Evolutionary conservation across 2,888 invertebrate species (phyloP), one percentile per base, ranked within the genome.

Genomic region (Drosophila birchii): DNA sequence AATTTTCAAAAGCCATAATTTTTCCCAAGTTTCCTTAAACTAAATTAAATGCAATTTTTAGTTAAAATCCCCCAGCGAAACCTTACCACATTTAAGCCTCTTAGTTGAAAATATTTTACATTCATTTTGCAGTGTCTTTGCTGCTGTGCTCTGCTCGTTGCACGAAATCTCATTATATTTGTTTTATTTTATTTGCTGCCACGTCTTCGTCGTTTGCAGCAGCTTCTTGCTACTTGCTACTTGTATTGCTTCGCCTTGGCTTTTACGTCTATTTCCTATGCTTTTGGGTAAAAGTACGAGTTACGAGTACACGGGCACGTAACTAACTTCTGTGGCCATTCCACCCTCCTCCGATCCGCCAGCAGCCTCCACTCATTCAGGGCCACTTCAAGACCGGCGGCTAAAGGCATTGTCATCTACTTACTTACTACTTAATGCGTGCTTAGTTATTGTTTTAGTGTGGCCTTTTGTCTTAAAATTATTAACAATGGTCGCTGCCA

Each of bases 91-190:
- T 20, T 20, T 20, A 23, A 53, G 16, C 34, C 11, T 23, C 51
- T 34, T 34, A 34, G 14, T 34, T 51, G 16, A 3, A 34, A 51
- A 51, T 34, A 34, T 23, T 23, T 29, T 1, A 8, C 14, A 23
- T 41, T 41, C 26, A 16, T 23, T n/a, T 61, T 34, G 12, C 23
- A 61, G 64, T 66, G 64, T 26, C 20, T 29, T 6, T 16, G 47
- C 14, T 61, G 66, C 73, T 23, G 54, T 18, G 54, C 68, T 64
- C 64, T 36, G 55, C 63, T 69, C 75, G 61, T 68, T 78, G 78
- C 90, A 88, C 84, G 81, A 91, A 91, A 91, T 91, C 90, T 91
- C 90, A 91, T 91, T 90, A 90, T 88, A 87, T 87, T 86, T 85
- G 84, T 83, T 88, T 85, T 85, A 85, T 91, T 90, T 82, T 81